phyloP scores from a whole-genome alignment of 2,797 vertebrate species.

The Lerista edwardsae region DNA sequence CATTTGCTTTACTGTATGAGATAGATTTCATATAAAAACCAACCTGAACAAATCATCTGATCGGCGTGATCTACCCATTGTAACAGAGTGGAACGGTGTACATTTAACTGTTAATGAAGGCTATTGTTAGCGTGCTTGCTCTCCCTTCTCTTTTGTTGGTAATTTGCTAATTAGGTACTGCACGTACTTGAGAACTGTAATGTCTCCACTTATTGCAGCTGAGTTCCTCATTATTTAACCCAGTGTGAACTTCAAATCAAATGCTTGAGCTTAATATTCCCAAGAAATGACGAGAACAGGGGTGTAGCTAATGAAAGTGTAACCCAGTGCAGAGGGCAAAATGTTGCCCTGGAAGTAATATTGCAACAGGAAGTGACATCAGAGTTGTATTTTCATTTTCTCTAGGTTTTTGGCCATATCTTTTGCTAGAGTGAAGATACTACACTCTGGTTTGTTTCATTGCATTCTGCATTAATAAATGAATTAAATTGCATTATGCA shows the following conservation, averaged over 20 bases:
- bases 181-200: conserved; percentile 20
- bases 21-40: not conserved
- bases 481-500: too few species aligned
- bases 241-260: not conserved
- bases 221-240: not conserved
- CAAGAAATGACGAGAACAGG: conserved; percentile 24
- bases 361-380: too few species aligned
- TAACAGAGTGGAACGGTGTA: not conserved
- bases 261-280: not conserved
- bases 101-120: conserved; percentile 1
- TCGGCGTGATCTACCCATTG: not conserved
- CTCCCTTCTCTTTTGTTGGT: conserved; percentile 7
- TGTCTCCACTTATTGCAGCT: not conserved
- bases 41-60: not conserved
- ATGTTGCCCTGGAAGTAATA: too few species aligned
- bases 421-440: too few species aligned
- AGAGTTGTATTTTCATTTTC: too few species aligned
- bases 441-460: too few species aligned
- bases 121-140: conserved; percentile 32
- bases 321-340: too few species aligned
- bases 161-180: conserved; percentile 18
- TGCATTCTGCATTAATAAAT: too few species aligned
- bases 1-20: conserved; percentile 6
- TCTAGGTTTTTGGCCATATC: too few species aligned
- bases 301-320: too few species aligned